phyloP scores from a whole-genome alignment of 1,140 invertebrate genomes.

The Drosophila biarmipes region DNA sequence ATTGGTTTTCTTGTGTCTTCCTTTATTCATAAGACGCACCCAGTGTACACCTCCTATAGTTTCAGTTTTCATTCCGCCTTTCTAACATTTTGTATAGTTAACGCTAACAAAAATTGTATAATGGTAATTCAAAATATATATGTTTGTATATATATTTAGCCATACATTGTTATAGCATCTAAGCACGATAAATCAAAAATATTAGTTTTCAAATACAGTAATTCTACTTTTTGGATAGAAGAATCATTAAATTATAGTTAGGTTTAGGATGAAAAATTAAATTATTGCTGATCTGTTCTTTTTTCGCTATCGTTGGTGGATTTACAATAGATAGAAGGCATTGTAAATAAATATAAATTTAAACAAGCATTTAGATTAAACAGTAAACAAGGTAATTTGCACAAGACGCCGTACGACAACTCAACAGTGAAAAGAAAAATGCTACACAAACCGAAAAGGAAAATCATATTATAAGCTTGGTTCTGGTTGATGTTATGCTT shows the following conservation, averaged over 20 bases:
- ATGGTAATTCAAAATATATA: conserved; percentile 64
- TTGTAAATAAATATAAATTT: conserved; percentile 61
- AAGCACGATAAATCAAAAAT: conserved; percentile 62
- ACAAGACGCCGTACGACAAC: conserved; percentile 77
- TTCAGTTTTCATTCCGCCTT: conserved; percentile 37
- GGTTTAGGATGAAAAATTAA: conserved; percentile 49
- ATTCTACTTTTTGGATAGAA: conserved; percentile 70
- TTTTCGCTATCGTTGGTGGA: conserved; percentile 38
- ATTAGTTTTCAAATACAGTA: conserved; percentile 43
- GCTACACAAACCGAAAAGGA: conserved; percentile 56
- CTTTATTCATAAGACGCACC: conserved; percentile 64
- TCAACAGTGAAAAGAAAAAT: conserved; percentile 56
- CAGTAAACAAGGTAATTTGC: conserved; percentile 70
- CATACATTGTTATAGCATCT: conserved; percentile 66
- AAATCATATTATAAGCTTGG: conserved; percentile 34
- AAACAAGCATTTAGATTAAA: conserved; percentile 64
- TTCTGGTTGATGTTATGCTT: conserved; percentile 27
- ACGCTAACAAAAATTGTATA: conserved; percentile 57
- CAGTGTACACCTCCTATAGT: conserved; percentile 53
- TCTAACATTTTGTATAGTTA: conserved; percentile 56
- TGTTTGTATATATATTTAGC: conserved; percentile 54
- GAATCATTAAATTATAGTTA: conserved; percentile 54
- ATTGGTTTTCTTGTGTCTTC: conserved; percentile 36
- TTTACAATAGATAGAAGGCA: conserved; percentile 54
- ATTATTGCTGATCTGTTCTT: conserved; percentile 42